Evolutionary conservation across 2,797 vertebrate species (phyloP).

Genomic region (Pyrrhura leucotis): DNA sequence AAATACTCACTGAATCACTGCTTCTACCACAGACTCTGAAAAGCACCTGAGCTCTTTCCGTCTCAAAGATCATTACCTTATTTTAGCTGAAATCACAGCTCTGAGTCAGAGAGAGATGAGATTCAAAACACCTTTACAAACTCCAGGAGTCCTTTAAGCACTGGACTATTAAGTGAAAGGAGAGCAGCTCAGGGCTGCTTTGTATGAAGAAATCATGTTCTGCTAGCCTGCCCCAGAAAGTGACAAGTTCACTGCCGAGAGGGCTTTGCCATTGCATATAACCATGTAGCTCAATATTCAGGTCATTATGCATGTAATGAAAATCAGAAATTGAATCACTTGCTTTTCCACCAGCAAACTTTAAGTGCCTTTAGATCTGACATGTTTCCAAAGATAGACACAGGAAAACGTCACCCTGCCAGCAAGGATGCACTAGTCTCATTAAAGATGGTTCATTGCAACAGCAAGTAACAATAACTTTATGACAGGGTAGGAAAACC

Average conservation of each 20-base stretch:
- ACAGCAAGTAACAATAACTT: background rate
- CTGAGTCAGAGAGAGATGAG: background rate
- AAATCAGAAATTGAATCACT: background rate
- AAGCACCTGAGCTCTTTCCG: background rate
- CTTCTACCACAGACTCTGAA: background rate
- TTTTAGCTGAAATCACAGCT: slow-evolving; percentile 1
- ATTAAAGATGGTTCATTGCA: accelerated
- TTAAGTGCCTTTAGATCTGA: background rate
- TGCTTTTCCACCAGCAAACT: background rate
- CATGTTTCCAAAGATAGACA: accelerated
- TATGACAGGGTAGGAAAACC: background rate
- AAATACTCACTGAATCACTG: background rate
- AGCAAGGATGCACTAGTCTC: background rate
- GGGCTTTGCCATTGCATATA: accelerated
- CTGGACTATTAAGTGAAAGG: background rate
- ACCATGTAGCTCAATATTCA: background rate
- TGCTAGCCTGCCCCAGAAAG: background rate
- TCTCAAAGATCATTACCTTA: background rate
- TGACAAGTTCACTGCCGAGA: accelerated
- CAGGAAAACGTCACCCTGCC: background rate
- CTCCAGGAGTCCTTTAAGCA: background rate
- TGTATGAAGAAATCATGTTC: background rate
- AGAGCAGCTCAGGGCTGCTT: background rate
- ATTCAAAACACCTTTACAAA: background rate
- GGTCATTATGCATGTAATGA: background rate